phyloP scores from a whole-genome alignment of 1,140 invertebrate species.

The Chrysomallon squamiferum region DNA sequence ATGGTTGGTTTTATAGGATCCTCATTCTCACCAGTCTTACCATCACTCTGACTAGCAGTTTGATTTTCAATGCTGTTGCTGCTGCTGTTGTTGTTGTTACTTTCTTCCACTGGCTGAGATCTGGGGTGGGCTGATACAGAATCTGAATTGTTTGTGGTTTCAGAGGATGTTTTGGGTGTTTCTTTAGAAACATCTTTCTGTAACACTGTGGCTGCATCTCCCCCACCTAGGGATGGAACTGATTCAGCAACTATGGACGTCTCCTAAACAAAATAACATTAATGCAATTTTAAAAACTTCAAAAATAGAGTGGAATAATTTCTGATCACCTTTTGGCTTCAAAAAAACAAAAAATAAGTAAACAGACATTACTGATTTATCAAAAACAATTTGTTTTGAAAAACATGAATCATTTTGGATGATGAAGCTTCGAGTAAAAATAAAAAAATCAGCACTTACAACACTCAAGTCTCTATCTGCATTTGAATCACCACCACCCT shows the following conservation, averaged over 20 bases:
- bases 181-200: not conserved
- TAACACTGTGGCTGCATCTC: not conserved
- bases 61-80: not conserved
- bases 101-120: not conserved
- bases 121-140: not conserved
- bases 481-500: no score
- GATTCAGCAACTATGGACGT: slow-evolving; percentile 3
- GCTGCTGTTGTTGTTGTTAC: not conserved
- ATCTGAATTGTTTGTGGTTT: slow-evolving; percentile 37
- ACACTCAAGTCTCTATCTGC: no score
- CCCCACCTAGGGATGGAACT: not conserved
- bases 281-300: no score
- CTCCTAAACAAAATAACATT: slow-evolving; percentile 1
- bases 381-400: no score
- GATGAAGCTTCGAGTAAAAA: no score
- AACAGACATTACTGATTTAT: no score
- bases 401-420: no score
- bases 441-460: no score
- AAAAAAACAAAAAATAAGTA: no score
- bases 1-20: slow-evolving; percentile 18
- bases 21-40: not conserved
- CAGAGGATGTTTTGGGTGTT: slow-evolving; percentile 17
- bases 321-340: no score
- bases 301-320: no score
- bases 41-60: not conserved